A percentile compares a stretch with the other conserved stretches of the same genome.
phyloP scores from a whole-genome alignment of 1,140 invertebrate genomes.

The Cheumatopsyche charites region DNA sequence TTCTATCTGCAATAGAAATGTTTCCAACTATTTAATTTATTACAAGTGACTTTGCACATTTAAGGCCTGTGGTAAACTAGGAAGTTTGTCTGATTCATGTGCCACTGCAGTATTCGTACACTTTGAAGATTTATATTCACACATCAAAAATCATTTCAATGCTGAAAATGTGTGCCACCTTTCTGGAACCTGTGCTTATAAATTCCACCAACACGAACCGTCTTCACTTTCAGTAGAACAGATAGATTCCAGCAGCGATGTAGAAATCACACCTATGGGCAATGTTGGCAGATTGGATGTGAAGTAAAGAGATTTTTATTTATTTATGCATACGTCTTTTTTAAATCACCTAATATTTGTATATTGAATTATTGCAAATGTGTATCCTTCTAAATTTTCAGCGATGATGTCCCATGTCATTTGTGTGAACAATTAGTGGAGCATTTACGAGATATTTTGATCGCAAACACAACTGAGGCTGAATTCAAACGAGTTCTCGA shows the following conservation, averaged over 20 bases:
- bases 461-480: slow-evolving; percentile 83
- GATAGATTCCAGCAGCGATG: slow-evolving; percentile 54
- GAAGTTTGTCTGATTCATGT: slow-evolving; percentile 79
- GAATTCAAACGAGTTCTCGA: slow-evolving; percentile 80
- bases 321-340: background rate
- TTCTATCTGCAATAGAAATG: slow-evolving; percentile 7
- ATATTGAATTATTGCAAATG: no score
- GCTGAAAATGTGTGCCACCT: slow-evolving; percentile 73
- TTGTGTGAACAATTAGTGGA: slow-evolving; percentile 81
- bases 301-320: background rate
- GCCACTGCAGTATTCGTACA: slow-evolving; percentile 72
- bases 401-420: slow-evolving; percentile 81
- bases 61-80: slow-evolving; percentile 70
- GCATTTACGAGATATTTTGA: slow-evolving; percentile 78
- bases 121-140: slow-evolving; percentile 71
- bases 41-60: slow-evolving; percentile 43
- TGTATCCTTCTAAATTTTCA: slow-evolving; percentile 47
- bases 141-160: slow-evolving; percentile 68
- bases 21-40: background rate
- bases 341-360: no score
- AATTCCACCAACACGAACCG: slow-evolving; percentile 69
- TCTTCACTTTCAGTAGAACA: slow-evolving; percentile 63
- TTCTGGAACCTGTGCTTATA: slow-evolving; percentile 70
- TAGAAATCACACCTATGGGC: slow-evolving; percentile 65
- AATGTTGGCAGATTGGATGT: slow-evolving; percentile 56